phyloP scores from a whole-genome alignment of 2,797 vertebrate species.

The Atherinosoma microstoma region DNA sequence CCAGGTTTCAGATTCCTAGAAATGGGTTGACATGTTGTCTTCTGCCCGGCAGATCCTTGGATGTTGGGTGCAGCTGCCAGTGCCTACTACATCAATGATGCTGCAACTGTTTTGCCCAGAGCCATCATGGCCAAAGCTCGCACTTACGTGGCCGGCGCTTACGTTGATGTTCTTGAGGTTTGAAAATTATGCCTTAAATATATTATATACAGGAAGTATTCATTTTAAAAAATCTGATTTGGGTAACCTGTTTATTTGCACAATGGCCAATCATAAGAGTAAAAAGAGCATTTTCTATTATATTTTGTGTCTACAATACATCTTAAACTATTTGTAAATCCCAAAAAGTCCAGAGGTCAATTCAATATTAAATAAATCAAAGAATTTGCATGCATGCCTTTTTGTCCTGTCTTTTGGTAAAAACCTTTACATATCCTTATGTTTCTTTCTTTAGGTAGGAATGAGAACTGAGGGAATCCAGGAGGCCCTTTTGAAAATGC shows the following conservation, averaged over 20 bases:
- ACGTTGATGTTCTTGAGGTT: slow-evolving; percentile 86
- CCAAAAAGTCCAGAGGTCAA: not conserved
- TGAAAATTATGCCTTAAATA: slow-evolving; percentile 10
- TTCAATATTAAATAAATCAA: not conserved
- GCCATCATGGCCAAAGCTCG: slow-evolving; percentile 77
- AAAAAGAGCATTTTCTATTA: not conserved
- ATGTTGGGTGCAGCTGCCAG: slow-evolving; percentile 84
- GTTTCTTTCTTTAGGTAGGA: slow-evolving; percentile 76
- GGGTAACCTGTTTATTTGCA: not conserved
- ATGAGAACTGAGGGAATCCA: slow-evolving; percentile 82
- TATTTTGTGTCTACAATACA: not conserved
- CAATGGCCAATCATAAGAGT: not conserved
- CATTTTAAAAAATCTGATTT: not conserved
- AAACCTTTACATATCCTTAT: not conserved
- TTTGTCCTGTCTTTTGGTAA: not conserved
- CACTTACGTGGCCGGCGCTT: slow-evolving; percentile 83
- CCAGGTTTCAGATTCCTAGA: slow-evolving; percentile 5
- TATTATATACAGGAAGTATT: not conserved
- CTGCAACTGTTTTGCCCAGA: slow-evolving; percentile 77
- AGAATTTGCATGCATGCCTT: not conserved
- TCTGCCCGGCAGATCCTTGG: slow-evolving; percentile 68
- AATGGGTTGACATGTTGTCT: slow-evolving; percentile 2
- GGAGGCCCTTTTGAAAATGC: slow-evolving; percentile 79
- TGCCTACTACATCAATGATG: slow-evolving; percentile 83
- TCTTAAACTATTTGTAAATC: not conserved